Percentiles rank a stretch among this genome's conserved stretches.
phyloP scores from a whole-genome alignment of 2,113 vertebrate genomes.

The Pelvicachromis taeniatus region DNA sequence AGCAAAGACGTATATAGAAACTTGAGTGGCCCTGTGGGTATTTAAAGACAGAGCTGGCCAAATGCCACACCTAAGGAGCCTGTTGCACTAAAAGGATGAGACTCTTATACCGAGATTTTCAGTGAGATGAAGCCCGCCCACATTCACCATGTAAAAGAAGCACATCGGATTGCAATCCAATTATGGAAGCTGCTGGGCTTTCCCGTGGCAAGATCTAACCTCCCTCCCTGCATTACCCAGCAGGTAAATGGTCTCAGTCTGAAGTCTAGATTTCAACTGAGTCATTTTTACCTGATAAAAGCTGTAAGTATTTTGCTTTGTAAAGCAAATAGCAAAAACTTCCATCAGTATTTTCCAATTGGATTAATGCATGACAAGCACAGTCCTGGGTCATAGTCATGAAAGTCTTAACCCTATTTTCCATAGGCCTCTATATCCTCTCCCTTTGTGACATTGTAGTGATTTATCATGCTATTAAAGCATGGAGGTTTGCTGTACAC shows the following conservation, averaged over 20 bases:
- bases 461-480: neutral
- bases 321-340: neutral
- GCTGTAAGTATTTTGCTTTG: neutral
- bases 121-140: conserved; percentile 2
- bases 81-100: conserved; percentile 50
- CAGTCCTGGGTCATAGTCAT: neutral
- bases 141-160: neutral
- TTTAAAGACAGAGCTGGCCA: conserved; percentile 48
- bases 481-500: neutral
- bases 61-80: conserved; percentile 24
- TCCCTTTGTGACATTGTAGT: neutral
- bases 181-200: conserved; percentile 35
- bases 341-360: neutral
- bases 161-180: conserved; percentile 46
- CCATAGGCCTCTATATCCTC: neutral
- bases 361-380: neutral
- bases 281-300: neutral
- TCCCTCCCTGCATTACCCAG: neutral
- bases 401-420: neutral
- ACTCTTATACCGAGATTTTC: conserved; percentile 52
- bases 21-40: neutral
- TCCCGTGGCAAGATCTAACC: neutral
- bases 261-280: neutral
- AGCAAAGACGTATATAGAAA: neutral
- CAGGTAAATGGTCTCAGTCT: conserved; percentile 6